Base-by-base conservation (phyloP, 2,797 vertebrate genomes). In the Furcifer pardalis region DNA sequence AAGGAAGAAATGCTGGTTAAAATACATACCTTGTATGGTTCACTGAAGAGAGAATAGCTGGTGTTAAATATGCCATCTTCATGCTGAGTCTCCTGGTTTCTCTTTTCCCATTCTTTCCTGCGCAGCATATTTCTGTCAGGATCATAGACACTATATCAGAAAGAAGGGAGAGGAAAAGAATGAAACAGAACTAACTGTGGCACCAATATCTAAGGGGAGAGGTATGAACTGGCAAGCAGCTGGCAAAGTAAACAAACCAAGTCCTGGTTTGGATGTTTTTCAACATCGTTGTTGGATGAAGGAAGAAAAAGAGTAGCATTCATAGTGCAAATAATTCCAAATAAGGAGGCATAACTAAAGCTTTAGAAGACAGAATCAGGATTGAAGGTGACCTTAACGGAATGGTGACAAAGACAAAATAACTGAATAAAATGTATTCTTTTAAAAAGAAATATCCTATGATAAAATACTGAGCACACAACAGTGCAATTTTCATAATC, bases 31-130 rank as follows among this genome's bases (percentile, higher is more conserved):
- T 97, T 97, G 88, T 97, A 97, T 0, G 96, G 96, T 92, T 97
- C 96, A 81, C 96, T 97, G 94, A 97, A 97, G 90, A 97, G 96
- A 59, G 96, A 96, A 87, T 97, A 96, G 92, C 93, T 95, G 0
- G 73, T 92, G 88, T 90, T 95, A 91, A 97, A 96, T 0, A 91
- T 0, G 71, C 93, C 91, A 46, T 96, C 95, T 87, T 96, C 95
- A 91, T 96, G 96, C 65, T 96, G 96, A 25, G 94, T 79, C 83
- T 97, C 96, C 92, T 97, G 96, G 88, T 93, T 97, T 92, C 96
- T 96, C 88, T 94, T 95, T 87, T 97, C 96, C 92, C 96, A 95
- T 87, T 97, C 96, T 86, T 96, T 97, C 89, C 94, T 96, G 84
- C 95, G 94, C 84, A 97, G 91, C 25, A 94, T 95, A 59, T 96